These are phyloP conservation scores for Latrodectus hesperus DNA, from an alignment of 2,888 invertebrate genomes.

Conservation along the genomic window DNA sequence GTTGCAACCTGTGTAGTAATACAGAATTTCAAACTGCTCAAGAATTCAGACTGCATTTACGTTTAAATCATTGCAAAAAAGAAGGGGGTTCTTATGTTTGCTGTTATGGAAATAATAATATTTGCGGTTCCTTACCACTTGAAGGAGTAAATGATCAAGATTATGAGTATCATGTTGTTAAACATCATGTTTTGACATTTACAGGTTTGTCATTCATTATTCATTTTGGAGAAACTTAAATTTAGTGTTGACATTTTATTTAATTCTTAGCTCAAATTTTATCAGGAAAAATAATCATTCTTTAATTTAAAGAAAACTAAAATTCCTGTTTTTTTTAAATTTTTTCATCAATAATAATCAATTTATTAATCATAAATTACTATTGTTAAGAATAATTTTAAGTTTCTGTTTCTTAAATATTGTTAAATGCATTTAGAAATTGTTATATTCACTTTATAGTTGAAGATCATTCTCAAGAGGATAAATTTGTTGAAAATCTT, in stretches of 20 bases:
- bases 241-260: not conserved
- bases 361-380: too few species aligned
- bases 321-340: too few species aligned
- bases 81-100: constrained; percentile 91
- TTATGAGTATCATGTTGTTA: constrained; percentile 88
- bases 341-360: too few species aligned
- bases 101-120: constrained; percentile 89
- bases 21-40: constrained; percentile 62
- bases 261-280: not conserved
- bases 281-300: too few species aligned
- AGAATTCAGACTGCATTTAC: constrained; percentile 82
- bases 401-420: too few species aligned
- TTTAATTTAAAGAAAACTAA: too few species aligned
- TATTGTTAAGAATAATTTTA: too few species aligned
- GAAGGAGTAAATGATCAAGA: constrained; percentile 91
- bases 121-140: constrained; percentile 89
- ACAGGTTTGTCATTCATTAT: constrained; percentile 35
- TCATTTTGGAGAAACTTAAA: not conserved
- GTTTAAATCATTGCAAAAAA: constrained; percentile 85
- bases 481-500: constrained; percentile 62
- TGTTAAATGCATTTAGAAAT: not conserved
- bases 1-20: constrained; percentile 62
- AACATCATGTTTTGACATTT: constrained; percentile 77
- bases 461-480: constrained; percentile 61
- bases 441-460: constrained; percentile 33